phyloP scores from a whole-genome alignment of 2,113 vertebrate species.

The Pseudonaja textilis region DNA sequence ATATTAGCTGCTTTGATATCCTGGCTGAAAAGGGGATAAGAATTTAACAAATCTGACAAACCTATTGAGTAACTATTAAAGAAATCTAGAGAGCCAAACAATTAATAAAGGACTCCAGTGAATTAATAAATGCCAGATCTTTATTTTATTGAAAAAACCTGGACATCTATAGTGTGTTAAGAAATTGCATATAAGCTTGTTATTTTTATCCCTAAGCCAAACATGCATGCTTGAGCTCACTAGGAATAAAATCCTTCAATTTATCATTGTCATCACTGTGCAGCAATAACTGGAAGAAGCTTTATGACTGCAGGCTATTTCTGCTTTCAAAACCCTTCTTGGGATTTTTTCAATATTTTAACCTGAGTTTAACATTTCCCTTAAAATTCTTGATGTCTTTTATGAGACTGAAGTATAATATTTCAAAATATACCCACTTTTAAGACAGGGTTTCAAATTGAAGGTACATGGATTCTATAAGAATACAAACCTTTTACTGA shows the following conservation, averaged over 20 bases:
- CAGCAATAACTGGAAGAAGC: conserved; percentile 14
- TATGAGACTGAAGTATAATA: conserved; percentile 5
- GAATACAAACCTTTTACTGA: background rate
- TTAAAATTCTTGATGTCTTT: conserved; percentile 10
- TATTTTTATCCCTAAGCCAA: conserved; percentile 22
- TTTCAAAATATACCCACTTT: conserved; percentile 5
- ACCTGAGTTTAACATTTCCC: conserved; percentile 13
- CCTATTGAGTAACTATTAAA: background rate
- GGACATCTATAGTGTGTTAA: background rate
- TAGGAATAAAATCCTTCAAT: conserved; percentile 38
- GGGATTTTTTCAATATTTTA: conserved; percentile 11
- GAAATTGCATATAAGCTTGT: conserved; percentile 16
- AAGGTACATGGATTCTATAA: background rate
- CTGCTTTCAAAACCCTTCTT: conserved; percentile 27
- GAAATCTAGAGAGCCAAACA: background rate
- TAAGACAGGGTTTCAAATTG: background rate
- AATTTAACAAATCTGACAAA: background rate
- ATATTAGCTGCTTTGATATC: background rate
- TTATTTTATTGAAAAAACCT: conserved; percentile 24
- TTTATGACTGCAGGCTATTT: conserved; percentile 26
- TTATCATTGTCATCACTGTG: background rate
- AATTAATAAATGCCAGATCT: conserved; percentile 33
- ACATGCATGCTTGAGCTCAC: conserved; percentile 35
- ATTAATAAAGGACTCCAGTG: background rate
- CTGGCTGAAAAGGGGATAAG: background rate